Percentiles rank a stretch among this genome's conserved stretches.
Conservation (phyloP, 1,140 invertebrate species). For the Batillaria attramentaria region DNA sequence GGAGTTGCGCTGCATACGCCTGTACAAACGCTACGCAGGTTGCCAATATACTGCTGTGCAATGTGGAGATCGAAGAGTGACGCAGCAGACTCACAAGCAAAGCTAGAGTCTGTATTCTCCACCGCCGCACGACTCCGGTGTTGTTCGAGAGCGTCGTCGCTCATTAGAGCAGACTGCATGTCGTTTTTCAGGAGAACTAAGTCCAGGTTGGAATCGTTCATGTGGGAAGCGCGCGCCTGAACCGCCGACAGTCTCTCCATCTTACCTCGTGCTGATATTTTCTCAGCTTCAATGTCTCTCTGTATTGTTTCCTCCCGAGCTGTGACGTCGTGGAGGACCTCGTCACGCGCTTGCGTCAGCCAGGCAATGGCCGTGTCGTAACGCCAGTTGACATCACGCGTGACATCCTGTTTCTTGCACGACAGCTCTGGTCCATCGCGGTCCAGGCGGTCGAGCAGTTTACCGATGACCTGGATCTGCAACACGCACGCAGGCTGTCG, state of each 20-base stretch:
- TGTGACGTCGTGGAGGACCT: slow-evolving; percentile 1
- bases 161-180: slow-evolving; percentile 4
- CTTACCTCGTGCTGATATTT: not conserved
- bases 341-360: slow-evolving; percentile 15
- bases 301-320: not conserved
- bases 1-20: too few species aligned
- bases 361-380: not conserved
- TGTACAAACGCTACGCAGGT: slow-evolving; percentile 1
- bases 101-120: too few species aligned
- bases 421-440: too few species aligned
- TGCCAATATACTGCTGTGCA: not conserved
- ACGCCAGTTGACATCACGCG: not conserved
- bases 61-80: not conserved
- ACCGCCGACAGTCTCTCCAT: not conserved
- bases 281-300: slow-evolving; percentile 6
- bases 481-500: too few species aligned
- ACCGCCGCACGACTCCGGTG: too few species aligned
- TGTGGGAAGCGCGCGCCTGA: not conserved
- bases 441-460: too few species aligned
- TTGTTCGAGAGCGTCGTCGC: not conserved
- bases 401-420: slow-evolving; percentile 10
- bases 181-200: slow-evolving; percentile 4
- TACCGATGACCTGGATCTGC: too few species aligned
- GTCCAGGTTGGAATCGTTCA: not conserved
- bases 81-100: not conserved